Base-by-base conservation (phyloP, 2,797 vertebrate genomes). In the Brachyalestes nurse region DNA sequence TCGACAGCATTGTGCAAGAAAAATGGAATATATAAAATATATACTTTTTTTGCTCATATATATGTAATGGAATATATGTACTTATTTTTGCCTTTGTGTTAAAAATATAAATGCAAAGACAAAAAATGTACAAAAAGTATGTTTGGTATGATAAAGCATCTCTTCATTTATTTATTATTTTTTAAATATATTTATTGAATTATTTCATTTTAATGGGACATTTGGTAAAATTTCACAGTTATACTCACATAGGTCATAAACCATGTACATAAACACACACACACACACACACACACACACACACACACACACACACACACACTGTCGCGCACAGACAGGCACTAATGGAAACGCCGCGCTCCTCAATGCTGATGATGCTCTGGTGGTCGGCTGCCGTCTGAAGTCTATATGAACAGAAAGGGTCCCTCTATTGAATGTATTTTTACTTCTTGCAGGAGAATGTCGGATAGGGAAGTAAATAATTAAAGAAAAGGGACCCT, bases 391-490 rank as follows among this genome's bases (percentile, higher is more conserved):
- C 86, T 92, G 93, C 91, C 91, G 90, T 90, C 91, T 93, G 91
- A 42, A 23, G 89, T 87, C 93, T 90, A 87, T 89, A 88, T 92
- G 91, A 88, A 93, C 91, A 93, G 90, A 94, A 93, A 95, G 93
- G 94, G 94, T 94, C 94, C 94, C 94, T 93, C 88, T 89, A 94
- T 92, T 94, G 90, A 95, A 94, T 95, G 92, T 95, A 94, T 94
- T 93, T 94, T 91, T 95, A 94, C 94, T 93, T 94, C 93, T 95
- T 95, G 94, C 94, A 95, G 94, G 94, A 95, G 92, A 94, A 91
- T 94, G 94, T 95, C 94, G 93, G 94, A 95, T 95, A 95, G 94
- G 94, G 94, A 95, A 92, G 90, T 95, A 95, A 95, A 94, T 95
- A 95, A 95, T 95, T 95, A 95, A 95, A 94, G 93, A 92, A 94